Evolutionary conservation across 1,140 invertebrate species (phyloP), one percentile per base, ranked within the genome.

Genomic region (Phocides pigmalion): DNA sequence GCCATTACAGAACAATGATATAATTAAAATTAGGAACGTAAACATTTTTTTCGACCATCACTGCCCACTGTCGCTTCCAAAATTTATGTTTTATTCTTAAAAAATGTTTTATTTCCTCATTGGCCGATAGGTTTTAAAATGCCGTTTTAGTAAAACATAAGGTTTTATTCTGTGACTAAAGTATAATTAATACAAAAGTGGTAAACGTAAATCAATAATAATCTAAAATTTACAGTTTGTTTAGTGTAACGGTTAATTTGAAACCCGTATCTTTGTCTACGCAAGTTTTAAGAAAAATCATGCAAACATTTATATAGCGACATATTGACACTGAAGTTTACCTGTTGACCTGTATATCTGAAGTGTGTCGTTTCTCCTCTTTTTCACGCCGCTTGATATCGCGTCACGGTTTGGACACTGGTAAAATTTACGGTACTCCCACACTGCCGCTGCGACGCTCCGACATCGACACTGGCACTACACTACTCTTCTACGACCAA

Each of bases 361-460:
- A 82, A 84, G 69, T 81, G 76, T 87, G 79, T 81, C 79, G 75
- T 88, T 83, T 87, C 82, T 89, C 77, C 79, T 87, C 83, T 90
- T 84, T 90, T 91, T 83, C 88, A 91, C 88, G 88, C 88, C 87
- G 88, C 88, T 91, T 91, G 85, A 89, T 82, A 73, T 70, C 82
- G 85, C 85, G 84, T 89, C 88, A 91, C 88, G 74, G 76, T 84
- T 84, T 83, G 84, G 81, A 91, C 87, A 91, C 88, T 90, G 88
- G 88, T 90, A 90, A 90, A 81, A 84, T 72, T 77, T 73, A 79
- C 78, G 81, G 81, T 78, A 64, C 64, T 73, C 67, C 65, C 71
- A 75, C 76, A 73, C 75, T 74, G 49, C 28, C 42, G 61, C 56
- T 50, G 62, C 66, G 41, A 32, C 35, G 58, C 47, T 64, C 58